Conservation (phyloP, 2,888 invertebrate genomes). For the Rhamphomyia laevipes region DNA sequence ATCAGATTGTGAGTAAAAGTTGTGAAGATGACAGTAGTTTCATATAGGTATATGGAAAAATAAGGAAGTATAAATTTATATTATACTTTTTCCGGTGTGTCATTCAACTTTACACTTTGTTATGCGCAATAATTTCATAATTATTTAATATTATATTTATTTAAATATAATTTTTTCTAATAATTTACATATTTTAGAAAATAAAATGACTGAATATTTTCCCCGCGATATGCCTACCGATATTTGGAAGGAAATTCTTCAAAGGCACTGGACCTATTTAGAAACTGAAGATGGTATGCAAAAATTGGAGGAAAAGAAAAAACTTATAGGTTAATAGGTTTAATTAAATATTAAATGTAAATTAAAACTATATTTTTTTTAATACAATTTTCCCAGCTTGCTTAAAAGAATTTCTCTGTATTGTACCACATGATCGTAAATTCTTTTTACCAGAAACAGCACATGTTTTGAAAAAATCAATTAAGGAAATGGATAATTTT, state of each 20-base stretch:
- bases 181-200: no score
- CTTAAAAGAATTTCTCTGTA: conserved; percentile 63
- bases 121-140: no score
- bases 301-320: conserved; percentile 62
- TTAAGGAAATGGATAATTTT: conserved; percentile 57
- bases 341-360: not conserved
- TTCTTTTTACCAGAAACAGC: conserved; percentile 65
- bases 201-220: conserved; percentile 34
- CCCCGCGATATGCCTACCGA: conserved; percentile 39
- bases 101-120: no score
- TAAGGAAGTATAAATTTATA: no score
- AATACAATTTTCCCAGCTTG: no score
- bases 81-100: no score
- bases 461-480: conserved; percentile 61
- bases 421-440: conserved; percentile 68
- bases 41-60: no score
- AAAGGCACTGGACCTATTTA: conserved; percentile 65
- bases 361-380: conserved; percentile 10
- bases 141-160: no score
- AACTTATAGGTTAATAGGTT: conserved; percentile 54
- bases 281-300: conserved; percentile 69
- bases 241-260: conserved; percentile 61
- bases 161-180: no score
- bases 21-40: no score
- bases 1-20: no score